Percentiles rank a stretch among this genome's conserved stretches.
phyloP scores from a whole-genome alignment of 2,797 vertebrate genomes.

The Anniella stebbinsi region DNA sequence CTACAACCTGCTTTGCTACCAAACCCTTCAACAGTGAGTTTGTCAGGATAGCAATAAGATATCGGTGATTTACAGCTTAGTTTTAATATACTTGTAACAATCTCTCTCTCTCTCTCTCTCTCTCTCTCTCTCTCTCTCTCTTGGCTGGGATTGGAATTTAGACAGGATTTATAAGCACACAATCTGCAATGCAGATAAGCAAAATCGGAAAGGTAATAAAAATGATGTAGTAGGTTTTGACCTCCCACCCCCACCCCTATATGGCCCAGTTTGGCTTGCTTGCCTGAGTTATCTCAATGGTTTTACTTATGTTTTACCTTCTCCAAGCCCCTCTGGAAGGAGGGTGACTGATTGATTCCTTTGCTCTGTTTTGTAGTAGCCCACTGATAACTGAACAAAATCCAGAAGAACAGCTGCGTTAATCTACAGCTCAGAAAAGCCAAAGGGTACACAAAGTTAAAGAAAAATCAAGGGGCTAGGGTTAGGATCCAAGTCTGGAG shows the following conservation, averaged over 20 bases:
- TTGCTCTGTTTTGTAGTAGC: not conserved
- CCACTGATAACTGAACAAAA: not conserved
- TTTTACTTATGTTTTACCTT: not conserved
- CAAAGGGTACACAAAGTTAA: too few relatives aligned
- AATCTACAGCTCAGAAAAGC: too few relatives aligned
- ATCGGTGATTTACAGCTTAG: conserved; percentile 38
- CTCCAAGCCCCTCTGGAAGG: not conserved
- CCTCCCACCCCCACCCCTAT: not conserved
- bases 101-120: not conserved
- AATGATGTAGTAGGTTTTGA: not conserved
- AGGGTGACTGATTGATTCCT: not conserved
- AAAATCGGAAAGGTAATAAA: not conserved
- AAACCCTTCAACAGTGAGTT: conserved; percentile 48
- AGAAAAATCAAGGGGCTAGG: not conserved
- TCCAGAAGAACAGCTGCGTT: not conserved
- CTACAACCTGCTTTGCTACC: conserved; percentile 49
- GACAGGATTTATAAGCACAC: not conserved
- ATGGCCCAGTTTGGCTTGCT: not conserved
- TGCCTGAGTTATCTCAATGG: not conserved
- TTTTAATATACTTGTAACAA: conserved; percentile 53
- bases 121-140: not conserved
- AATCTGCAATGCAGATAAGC: not conserved
- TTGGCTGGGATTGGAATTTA: not conserved
- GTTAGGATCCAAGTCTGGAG: not conserved
- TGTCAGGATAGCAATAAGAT: conserved; percentile 55